These are phyloP conservation scores for Malthinus seriepunctatus DNA, from an alignment of 2,888 invertebrate genomes.

Conservation along the genomic window DNA sequence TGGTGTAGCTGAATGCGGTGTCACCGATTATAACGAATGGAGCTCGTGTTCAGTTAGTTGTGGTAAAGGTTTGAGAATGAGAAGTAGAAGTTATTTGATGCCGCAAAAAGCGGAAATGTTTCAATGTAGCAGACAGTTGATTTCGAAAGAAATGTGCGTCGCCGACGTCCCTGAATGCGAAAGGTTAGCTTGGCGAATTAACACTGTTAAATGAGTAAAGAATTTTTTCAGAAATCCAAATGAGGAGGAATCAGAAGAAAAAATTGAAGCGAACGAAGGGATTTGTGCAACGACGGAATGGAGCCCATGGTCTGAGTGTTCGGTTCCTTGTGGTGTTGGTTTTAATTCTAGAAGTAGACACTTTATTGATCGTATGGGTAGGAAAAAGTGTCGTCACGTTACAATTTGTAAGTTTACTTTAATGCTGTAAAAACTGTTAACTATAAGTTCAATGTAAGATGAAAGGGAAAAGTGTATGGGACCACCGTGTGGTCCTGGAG, in stretches of 20 bases:
- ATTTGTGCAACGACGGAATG: conserved; percentile 73
- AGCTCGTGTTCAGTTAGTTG: conserved; percentile 83
- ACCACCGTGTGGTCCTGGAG: conserved; percentile 64
- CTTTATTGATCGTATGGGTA: conserved; percentile 74
- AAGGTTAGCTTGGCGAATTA: conserved; percentile 56
- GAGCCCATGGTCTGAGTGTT: conserved; percentile 85
- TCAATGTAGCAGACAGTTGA: conserved; percentile 72
- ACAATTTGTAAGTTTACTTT: conserved; percentile 62
- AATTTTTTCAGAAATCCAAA: conserved; percentile 7
- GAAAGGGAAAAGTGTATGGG: conserved; percentile 83
- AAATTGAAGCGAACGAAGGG: conserved; percentile 49
- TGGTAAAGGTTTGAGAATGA: conserved; percentile 83
- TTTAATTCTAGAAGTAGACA: conserved; percentile 73
- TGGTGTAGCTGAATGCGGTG: conserved; percentile 76
- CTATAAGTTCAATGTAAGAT: conserved; percentile 52
- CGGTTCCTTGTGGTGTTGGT: conserved; percentile 81
- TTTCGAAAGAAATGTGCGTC: conserved; percentile 90
- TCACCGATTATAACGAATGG: conserved; percentile 76
- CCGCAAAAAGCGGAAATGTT: conserved; percentile 74
- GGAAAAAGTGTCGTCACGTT: conserved; percentile 81
- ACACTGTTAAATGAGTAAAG: neutral
- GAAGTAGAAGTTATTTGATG: conserved; percentile 71
- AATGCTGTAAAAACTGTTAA: neutral
- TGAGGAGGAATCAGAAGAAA: conserved; percentile 35
- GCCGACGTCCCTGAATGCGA: conserved; percentile 74